phyloP scores from a whole-genome alignment of 2,113 vertebrate species.

The Myiozetetes cayanensis region DNA sequence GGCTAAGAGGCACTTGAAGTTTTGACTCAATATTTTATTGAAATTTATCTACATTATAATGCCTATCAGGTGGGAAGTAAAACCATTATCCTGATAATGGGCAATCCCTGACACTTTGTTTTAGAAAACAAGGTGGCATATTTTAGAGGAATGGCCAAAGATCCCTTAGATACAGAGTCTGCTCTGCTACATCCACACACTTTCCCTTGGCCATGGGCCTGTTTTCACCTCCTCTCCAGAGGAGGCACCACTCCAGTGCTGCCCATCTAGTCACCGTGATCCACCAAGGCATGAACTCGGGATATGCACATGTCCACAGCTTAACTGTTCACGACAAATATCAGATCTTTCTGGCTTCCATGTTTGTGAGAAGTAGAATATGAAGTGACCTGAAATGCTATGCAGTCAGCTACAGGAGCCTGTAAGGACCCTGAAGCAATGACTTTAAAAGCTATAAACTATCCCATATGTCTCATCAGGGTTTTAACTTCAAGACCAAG shows the following conservation, averaged over 20 bases:
- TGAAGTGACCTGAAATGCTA: neutral
- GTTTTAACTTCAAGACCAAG: neutral
- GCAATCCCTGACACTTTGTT: neutral
- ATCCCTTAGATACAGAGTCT: neutral
- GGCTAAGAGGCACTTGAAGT: neutral
- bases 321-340: neutral
- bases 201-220: neutral
- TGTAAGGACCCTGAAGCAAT: neutral
- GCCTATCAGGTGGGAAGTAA: neutral
- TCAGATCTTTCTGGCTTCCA: neutral
- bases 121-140: neutral
- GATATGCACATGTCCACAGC: neutral
- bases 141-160: neutral
- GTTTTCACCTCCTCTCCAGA: neutral
- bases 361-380: neutral
- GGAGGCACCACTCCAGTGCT: neutral
- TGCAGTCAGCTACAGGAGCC: neutral
- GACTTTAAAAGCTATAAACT: neutral
- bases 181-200: neutral
- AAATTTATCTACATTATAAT: neutral
- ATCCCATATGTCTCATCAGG: neutral
- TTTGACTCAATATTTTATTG: neutral
- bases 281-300: neutral
- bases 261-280: rapidly evolving
- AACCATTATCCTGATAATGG: neutral